phyloP scores from a whole-genome alignment of 2,113 vertebrate species.

The Atractosteus spatula region DNA sequence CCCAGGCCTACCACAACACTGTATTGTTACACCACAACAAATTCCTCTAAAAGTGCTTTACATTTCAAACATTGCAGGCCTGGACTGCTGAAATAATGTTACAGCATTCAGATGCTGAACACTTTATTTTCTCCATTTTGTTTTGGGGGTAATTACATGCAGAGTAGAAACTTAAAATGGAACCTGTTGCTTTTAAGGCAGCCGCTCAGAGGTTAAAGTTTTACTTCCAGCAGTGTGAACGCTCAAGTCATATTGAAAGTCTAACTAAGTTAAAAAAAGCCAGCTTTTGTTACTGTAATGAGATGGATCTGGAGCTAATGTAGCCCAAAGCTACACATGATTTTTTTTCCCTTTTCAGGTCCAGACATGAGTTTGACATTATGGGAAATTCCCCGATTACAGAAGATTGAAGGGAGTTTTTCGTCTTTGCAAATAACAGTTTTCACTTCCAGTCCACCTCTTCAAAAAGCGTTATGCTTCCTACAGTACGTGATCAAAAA shows the following conservation, averaged over 20 bases:
- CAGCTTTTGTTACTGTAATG: constrained; percentile 22
- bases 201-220: not conserved
- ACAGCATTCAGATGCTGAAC: too few species aligned
- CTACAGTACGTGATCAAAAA: too few species aligned
- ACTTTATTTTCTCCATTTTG: not conserved
- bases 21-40: too few species aligned
- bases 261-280: constrained; percentile 14
- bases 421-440: not conserved
- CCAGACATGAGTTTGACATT: constrained; percentile 20
- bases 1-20: too few species aligned
- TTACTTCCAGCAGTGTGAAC: constrained; percentile 7
- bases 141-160: not conserved
- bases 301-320: constrained; percentile 18
- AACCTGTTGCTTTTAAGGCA: not conserved
- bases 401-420: constrained; percentile 16
- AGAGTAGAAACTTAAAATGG: not conserved
- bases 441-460: too few species aligned
- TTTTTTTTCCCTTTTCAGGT: constrained; percentile 21
- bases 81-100: too few species aligned
- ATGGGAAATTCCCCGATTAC: constrained; percentile 34
- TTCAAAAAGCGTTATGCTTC: too few species aligned
- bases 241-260: constrained; percentile 11
- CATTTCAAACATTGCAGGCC: too few species aligned
- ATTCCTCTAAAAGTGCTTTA: too few species aligned
- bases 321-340: not conserved